Evolutionary conservation across 1,140 invertebrate species (phyloP).

Genomic region (Drosophila malerkotliana): DNA sequence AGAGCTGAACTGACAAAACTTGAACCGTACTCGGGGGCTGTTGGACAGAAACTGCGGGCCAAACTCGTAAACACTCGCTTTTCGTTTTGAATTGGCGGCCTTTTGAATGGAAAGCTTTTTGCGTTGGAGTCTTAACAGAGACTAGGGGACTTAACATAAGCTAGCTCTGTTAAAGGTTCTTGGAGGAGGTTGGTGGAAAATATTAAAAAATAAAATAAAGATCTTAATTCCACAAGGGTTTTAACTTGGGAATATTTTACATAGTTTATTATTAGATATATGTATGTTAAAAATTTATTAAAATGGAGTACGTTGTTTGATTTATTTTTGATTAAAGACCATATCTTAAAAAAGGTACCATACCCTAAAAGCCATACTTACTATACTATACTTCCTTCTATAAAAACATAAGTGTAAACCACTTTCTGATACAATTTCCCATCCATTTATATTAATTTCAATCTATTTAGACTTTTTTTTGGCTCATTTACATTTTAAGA

Average conservation of each 20-base stretch:
- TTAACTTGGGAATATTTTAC: too few relatives aligned
- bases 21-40: conserved; percentile 64
- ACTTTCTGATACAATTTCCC: background rate
- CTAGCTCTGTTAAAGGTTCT: background rate
- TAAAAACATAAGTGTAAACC: too few relatives aligned
- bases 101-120: conserved; percentile 21
- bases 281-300: too few relatives aligned
- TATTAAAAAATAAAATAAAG: background rate
- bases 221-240: too few relatives aligned
- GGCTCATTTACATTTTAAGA: conserved; percentile 24
- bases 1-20: conserved; percentile 4
- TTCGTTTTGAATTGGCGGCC: conserved; percentile 53
- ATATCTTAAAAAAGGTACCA: too few relatives aligned
- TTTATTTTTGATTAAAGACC: too few relatives aligned
- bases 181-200: background rate
- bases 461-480: conserved; percentile 9
- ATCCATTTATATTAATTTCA: background rate
- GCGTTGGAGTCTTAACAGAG: conserved; percentile 26
- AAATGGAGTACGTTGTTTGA: too few relatives aligned
- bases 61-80: conserved; percentile 47
- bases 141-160: conserved; percentile 16
- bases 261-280: too few relatives aligned
- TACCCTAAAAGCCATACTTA: background rate
- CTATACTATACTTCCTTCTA: too few relatives aligned
- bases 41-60: conserved; percentile 61